A percentile compares a stretch with the other conserved stretches of the same genome.
Conservation (phyloP, 92 coral and sea anemone species). For the Zoanthus gigantus region DNA sequence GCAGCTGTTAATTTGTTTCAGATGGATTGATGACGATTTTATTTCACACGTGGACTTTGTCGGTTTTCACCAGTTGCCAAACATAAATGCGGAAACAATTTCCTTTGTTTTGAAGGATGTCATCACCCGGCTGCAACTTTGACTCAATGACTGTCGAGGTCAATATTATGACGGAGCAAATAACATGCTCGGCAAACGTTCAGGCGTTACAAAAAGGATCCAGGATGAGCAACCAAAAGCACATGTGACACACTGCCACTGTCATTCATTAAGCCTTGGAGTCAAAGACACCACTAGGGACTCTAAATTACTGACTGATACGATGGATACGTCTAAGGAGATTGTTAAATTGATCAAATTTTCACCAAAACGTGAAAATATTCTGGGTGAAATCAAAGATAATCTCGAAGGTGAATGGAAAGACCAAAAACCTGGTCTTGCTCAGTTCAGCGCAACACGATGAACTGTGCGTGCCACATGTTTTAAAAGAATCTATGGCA, state of each 20-base stretch:
- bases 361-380: no score
- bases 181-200: neutral
- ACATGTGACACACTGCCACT: neutral
- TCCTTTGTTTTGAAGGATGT: neutral
- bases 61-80: no score
- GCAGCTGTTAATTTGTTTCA: no score
- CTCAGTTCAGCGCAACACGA: constrained; percentile 20
- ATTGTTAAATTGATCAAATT: no score
- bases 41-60: no score
- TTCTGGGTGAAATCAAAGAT: no score
- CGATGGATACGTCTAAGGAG: no score
- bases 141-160: neutral
- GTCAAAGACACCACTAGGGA: no score
- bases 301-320: no score
- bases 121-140: neutral
- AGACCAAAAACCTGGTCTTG: constrained; percentile 9
- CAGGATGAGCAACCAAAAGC: neutral
- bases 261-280: neutral
- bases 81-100: neutral
- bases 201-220: neutral
- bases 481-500: neutral
- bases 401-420: neutral
- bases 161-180: neutral
- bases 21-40: no score
- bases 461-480: neutral